Evolutionary conservation across 1,140 invertebrate genomes (phyloP), one percentile per base, ranked within the genome.

Genomic region (Drosophila ogumai): DNA sequence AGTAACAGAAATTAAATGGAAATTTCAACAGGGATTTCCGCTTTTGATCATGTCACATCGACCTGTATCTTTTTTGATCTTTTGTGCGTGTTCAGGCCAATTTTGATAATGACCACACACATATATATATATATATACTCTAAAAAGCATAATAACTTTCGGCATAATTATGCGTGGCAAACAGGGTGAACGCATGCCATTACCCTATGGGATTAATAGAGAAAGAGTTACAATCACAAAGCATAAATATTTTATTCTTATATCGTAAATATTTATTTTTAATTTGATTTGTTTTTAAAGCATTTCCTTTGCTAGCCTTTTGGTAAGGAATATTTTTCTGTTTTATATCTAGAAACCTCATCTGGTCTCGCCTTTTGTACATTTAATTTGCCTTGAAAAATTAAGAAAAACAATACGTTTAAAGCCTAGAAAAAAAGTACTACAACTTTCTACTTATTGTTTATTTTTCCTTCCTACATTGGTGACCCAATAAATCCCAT

Each of bases 1-100:
- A 55, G 52, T 34, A 46, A 31, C 41, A 6, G 43, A 75, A 85
- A 85, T 81, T 78, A 81, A 85, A 86, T 85, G 71, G 63, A 85
- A 64, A 81, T 85, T 85, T 85, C 66, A 73, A 85, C 77, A 85
- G 68, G 67, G 67, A 85, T 85, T 85, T 85, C 82, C 78, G 74
- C 81, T 74, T 60, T 65, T 65, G 58, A 56, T 67, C 72, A 77
- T 76, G 64, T 60, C 81, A 59, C 22, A 61, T 40, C 25, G 34
- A 34, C 17, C 17, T 25, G 52, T 55, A 55, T 55, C 52, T 28
- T 19, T 43, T 41, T 43, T 28, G 19, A 46, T 71, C 68, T 57
- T 49, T 71, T 72, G 67, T 71, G 65, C 65, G 65, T 69, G 67
- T 38, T 67, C 60, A 32, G 64, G 31, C 19, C 38, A 55, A 44